phyloP scores from a whole-genome alignment of 2,113 vertebrate genomes.

The Apeltes quadracus region DNA sequence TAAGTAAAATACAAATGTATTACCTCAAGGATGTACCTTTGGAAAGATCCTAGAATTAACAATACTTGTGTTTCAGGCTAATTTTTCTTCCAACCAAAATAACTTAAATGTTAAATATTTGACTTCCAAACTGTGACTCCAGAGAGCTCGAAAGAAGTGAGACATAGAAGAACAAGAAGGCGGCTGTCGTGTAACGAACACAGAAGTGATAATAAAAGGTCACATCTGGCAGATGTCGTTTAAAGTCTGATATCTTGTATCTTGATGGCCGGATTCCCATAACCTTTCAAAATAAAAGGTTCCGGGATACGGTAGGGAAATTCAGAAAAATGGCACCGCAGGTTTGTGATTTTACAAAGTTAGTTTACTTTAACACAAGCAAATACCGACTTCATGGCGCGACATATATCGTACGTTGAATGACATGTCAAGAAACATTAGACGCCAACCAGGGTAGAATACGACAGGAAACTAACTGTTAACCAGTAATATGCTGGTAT shows the following conservation, averaged over 20 bases:
- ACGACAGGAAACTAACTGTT: not conserved
- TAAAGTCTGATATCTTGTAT: not conserved
- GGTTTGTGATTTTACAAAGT: not conserved
- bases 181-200: conserved; percentile 1
- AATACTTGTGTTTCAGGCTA: not conserved
- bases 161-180: not conserved
- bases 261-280: conserved; percentile 14
- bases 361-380: too few relatives aligned
- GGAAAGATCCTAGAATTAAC: not conserved
- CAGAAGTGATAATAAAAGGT: conserved; percentile 48
- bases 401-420: too few relatives aligned
- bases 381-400: too few relatives aligned
- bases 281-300: conserved; percentile 33
- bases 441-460: not conserved
- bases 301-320: not conserved
- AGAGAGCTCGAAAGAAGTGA: not conserved
- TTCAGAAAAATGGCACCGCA: not conserved
- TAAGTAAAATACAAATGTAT: not conserved
- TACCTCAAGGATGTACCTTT: not conserved
- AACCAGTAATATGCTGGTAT: not conserved
- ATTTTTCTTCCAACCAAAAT: not conserved
- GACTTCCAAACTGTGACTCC: not conserved
- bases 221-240: conserved; percentile 38
- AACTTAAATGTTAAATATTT: not conserved
- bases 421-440: not conserved